phyloP scores from a whole-genome alignment of 2,888 invertebrate genomes.

The Malthinus flaveolus region DNA sequence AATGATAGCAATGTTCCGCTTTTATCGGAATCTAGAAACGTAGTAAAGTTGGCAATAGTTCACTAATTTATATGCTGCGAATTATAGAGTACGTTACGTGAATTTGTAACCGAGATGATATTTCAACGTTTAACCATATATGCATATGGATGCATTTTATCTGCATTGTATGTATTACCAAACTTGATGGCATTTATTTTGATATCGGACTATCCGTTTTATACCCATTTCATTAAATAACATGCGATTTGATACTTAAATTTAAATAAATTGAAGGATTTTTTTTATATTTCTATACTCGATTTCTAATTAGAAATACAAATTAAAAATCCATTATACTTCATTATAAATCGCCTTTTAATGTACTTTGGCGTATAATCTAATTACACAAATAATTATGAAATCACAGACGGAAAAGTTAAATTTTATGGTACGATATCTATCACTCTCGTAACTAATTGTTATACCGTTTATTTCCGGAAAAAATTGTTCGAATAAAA shows the following conservation, averaged over 20 bases:
- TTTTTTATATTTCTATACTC: not conserved
- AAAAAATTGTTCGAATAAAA: too few species aligned
- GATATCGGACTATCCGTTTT: constrained; percentile 4
- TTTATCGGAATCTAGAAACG: constrained; percentile 37
- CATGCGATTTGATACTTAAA: constrained; percentile 24
- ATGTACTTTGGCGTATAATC: too few species aligned
- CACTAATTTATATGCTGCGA: constrained; percentile 36
- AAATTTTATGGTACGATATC: too few species aligned
- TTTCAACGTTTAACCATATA: constrained; percentile 26
- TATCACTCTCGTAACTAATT: too few species aligned
- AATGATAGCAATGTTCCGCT: constrained; percentile 44
- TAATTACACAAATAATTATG: too few species aligned
- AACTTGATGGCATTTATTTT: constrained; percentile 7
- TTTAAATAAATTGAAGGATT: constrained; percentile 11
- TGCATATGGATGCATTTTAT: constrained; percentile 29
- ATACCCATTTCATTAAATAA: constrained; percentile 11
- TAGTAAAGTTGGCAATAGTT: constrained; percentile 32
- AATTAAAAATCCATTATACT: constrained; percentile 4
- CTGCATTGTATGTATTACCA: constrained; percentile 21
- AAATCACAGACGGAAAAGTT: too few species aligned
- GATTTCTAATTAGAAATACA: constrained; percentile 7
- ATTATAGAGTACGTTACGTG: constrained; percentile 31
- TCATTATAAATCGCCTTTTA: too few species aligned
- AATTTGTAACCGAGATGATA: constrained; percentile 30
- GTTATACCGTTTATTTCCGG: too few species aligned